Evolutionary conservation across 2,113 vertebrate species (phyloP).

Genomic region (Serilophus lunatus): DNA sequence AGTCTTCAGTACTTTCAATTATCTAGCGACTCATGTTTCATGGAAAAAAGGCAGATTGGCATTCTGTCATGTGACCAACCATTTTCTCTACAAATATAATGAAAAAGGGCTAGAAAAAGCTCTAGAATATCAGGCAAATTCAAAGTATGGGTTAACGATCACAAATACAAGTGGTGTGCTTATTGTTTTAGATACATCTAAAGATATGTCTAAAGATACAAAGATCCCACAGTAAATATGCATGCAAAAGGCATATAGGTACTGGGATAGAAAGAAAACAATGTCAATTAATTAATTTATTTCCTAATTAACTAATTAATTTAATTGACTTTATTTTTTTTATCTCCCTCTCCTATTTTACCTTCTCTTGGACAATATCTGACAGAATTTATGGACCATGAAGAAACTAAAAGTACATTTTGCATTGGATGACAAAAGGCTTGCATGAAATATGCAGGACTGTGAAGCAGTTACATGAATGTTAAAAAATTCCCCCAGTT

Average conservation of each 20-base stretch:
- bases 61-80: not conserved
- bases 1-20: not conserved
- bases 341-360: not conserved
- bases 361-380: not conserved
- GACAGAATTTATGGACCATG: not conserved
- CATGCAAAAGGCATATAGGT: not conserved
- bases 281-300: not conserved
- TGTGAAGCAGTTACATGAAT: not conserved
- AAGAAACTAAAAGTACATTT: not conserved
- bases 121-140: not conserved
- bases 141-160: not conserved
- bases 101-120: not conserved
- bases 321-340: not conserved
- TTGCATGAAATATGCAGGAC: not conserved
- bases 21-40: not conserved
- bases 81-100: not conserved
- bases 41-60: not conserved
- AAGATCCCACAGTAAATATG: not conserved
- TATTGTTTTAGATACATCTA: not conserved
- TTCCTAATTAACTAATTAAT: not conserved
- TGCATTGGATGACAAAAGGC: not conserved
- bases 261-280: not conserved
- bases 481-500: not conserved
- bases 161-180: not conserved
- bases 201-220: not conserved